These are phyloP conservation scores for Stramonita haemastoma DNA, from an alignment of 2,888 invertebrate genomes.

Conservation along the genomic window DNA sequence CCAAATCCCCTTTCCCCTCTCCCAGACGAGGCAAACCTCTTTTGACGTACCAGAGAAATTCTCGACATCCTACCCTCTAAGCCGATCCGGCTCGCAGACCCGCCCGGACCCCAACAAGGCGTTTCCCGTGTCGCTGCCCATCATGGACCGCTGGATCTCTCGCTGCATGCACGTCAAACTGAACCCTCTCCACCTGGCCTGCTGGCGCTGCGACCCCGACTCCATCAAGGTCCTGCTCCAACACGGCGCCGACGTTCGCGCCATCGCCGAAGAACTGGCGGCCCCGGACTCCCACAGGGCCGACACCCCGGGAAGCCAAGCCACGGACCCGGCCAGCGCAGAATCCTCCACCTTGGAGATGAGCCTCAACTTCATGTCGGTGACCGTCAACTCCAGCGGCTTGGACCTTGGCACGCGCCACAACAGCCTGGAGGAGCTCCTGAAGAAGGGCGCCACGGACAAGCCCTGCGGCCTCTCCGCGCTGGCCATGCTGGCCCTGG, in stretches of 20 bases:
- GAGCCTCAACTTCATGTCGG: not conserved
- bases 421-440: conserved; percentile 30
- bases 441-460: not conserved
- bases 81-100: not conserved
- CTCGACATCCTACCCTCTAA: not conserved
- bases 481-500: conserved; percentile 34
- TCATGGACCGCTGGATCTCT: conserved; percentile 42
- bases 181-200: conserved; percentile 34
- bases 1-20: not conserved
- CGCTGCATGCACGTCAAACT: conserved; percentile 38
- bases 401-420: not conserved
- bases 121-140: conserved; percentile 32
- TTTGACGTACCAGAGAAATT: not conserved
- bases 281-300: not conserved
- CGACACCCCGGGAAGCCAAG: not conserved
- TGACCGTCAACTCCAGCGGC: conserved; percentile 27
- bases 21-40: not conserved
- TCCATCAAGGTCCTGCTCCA: conserved; percentile 32
- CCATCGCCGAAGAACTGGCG: conserved; percentile 23
- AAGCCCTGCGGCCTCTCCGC: not conserved
- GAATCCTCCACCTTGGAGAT: conserved; percentile 21
- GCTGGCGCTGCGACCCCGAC: conserved; percentile 39
- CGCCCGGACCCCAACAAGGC: conserved; percentile 23
- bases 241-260: conserved; percentile 33
- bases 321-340: not conserved